Evolutionary conservation across 1,140 invertebrate species (phyloP).

Genomic region (Delia radicum): DNA sequence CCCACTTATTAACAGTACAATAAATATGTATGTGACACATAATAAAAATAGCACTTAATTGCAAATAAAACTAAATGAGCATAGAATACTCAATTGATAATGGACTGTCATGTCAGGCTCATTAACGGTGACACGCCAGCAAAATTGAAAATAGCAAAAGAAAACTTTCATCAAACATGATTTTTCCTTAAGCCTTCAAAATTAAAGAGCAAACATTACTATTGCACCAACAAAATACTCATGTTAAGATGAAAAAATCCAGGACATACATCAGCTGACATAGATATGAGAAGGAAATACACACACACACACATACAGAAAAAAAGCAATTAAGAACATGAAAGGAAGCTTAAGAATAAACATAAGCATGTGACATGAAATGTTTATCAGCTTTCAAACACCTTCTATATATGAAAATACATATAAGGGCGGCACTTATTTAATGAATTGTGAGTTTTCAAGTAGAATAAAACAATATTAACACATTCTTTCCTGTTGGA

Average conservation of each 20-base stretch:
- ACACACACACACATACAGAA: constrained; percentile 25
- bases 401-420: constrained; percentile 8
- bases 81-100: constrained; percentile 32
- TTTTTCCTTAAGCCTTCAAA: neutral
- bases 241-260: neutral
- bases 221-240: neutral
- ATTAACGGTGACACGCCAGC: constrained; percentile 54
- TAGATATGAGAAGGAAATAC: neutral
- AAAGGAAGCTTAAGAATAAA: constrained; percentile 39
- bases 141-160: constrained; percentile 22
- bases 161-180: constrained; percentile 13
- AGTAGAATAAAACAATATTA: no score
- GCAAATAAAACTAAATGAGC: constrained; percentile 42
- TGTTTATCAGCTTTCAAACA: constrained; percentile 48
- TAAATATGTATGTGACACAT: constrained; percentile 4
- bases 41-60: constrained; percentile 52
- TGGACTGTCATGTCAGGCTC: constrained; percentile 38
- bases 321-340: constrained; percentile 54
- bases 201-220: neutral
- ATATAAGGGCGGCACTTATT: neutral
- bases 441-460: no score
- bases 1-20: no score
- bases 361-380: constrained; percentile 52
- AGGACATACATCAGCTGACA: neutral
- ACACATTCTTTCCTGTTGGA: no score